These are phyloP conservation scores for Leuciscus idus DNA, from an alignment of 2,113 vertebrate species.

Conservation along the genomic window DNA sequence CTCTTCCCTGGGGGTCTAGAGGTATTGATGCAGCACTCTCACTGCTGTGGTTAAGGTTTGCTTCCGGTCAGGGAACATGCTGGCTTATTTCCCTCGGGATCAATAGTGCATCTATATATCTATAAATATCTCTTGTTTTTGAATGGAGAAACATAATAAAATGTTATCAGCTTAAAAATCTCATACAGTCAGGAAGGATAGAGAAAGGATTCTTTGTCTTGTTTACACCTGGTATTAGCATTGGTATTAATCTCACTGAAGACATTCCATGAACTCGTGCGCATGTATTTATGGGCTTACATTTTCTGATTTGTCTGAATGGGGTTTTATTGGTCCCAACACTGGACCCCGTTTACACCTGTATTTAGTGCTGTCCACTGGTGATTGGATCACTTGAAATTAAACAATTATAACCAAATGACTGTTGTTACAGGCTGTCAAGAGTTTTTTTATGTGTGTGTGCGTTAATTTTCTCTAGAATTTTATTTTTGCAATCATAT, in stretches of 20 bases:
- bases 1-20: background rate
- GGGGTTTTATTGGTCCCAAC: background rate
- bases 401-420: background rate
- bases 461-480: background rate
- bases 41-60: slow-evolving; percentile 8
- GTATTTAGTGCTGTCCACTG: background rate
- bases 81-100: background rate
- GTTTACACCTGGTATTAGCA: background rate
- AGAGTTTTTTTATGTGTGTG: background rate
- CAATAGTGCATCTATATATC: background rate
- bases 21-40: slow-evolving; percentile 7
- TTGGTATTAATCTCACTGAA: background rate
- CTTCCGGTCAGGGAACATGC: background rate
- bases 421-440: background rate
- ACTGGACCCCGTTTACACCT: background rate
- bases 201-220: background rate
- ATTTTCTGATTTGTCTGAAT: background rate
- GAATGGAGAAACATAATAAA: background rate
- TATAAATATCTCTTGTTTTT: slow-evolving; percentile 1
- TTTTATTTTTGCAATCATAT: background rate
- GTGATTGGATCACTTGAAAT: background rate
- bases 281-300: background rate
- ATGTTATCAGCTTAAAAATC: background rate
- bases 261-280: background rate
- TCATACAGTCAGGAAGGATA: background rate